phyloP scores from a whole-genome alignment of 1,140 invertebrate species.

The Bombus waltoni region DNA sequence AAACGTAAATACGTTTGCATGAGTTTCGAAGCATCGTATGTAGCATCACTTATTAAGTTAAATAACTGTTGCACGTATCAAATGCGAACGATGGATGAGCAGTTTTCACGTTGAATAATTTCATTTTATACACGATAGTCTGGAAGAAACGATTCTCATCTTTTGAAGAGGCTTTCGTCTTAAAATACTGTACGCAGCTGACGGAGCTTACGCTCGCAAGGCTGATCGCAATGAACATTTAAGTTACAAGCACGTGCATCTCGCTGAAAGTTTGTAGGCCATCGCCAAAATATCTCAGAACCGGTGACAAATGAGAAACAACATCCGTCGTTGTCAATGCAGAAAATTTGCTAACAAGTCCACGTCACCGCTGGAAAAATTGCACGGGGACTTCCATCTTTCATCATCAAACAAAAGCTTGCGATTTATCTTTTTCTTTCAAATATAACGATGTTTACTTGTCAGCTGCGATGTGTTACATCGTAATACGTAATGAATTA shows the following conservation, averaged over 20 bases:
- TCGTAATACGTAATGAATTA: neutral
- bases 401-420: neutral
- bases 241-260: neutral
- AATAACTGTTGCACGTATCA: too few relatives aligned
- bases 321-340: slow-evolving; percentile 24
- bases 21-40: too few relatives aligned
- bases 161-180: neutral
- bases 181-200: neutral
- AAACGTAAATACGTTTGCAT: too few relatives aligned
- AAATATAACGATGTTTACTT: neutral
- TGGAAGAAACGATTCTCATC: neutral
- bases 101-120: too few relatives aligned
- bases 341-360: slow-evolving; percentile 39
- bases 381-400: neutral
- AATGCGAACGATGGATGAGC: too few relatives aligned
- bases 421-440: neutral
- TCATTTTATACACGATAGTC: too few relatives aligned
- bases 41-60: too few relatives aligned
- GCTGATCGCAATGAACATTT: slow-evolving; percentile 21
- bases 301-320: neutral
- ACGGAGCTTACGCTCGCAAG: neutral
- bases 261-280: neutral
- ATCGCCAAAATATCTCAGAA: slow-evolving; percentile 41
- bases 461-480: neutral
- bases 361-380: neutral